These are phyloP conservation scores for Alca torda DNA, from an alignment of 2,797 vertebrate species.

Conservation along the genomic window DNA sequence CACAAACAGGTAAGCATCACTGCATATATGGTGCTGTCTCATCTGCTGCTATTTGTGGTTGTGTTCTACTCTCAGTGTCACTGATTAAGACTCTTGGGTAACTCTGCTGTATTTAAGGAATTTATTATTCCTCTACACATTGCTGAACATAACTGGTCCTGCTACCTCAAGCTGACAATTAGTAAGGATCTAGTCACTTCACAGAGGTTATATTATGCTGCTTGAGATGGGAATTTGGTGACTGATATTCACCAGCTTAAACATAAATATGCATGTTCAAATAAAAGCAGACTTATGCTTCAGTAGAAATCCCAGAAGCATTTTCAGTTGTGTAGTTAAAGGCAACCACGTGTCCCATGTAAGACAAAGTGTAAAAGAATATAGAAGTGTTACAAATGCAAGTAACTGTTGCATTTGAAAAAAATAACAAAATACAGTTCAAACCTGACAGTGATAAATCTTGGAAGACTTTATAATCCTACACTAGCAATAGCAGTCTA, in stretches of 20 bases:
- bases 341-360: background rate
- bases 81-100: background rate
- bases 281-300: slow-evolving; percentile 29
- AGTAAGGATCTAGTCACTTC: background rate
- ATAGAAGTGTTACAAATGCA: background rate
- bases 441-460: background rate
- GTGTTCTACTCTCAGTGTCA: background rate
- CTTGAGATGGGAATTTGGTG: background rate
- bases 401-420: background rate
- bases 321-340: background rate
- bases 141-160: background rate
- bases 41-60: background rate
- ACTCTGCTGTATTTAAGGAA: background rate
- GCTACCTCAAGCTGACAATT: background rate
- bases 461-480: background rate
- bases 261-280: slow-evolving; percentile 48
- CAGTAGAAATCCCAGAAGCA: background rate
- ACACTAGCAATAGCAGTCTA: background rate
- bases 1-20: background rate
- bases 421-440: background rate
- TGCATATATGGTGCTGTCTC: background rate
- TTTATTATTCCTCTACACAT: background rate
- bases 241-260: background rate
- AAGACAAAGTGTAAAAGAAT: background rate
- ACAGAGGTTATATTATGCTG: background rate